Base-by-base conservation (phyloP, 1,140 invertebrate genomes). In the Drosophila rufa region DNA sequence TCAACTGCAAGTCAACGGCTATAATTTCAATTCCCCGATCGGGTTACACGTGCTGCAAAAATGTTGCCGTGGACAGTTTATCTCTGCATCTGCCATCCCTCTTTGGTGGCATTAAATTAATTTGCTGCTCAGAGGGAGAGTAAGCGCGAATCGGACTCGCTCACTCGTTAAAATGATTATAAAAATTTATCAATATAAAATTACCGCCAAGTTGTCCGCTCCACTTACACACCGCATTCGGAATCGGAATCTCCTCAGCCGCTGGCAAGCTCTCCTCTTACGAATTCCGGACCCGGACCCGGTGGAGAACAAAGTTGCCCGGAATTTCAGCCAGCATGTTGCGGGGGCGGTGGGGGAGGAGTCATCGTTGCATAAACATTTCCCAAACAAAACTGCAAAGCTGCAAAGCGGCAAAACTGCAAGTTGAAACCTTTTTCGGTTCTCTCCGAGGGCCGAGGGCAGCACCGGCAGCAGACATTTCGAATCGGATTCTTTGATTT, bases 181-280 rank as follows among this genome's bases (percentile, higher is more conserved):
- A 91, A 90, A 85, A 89, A 90, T 90, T 74, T 90, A 91, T 90
- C 85, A 90, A 90, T 90, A 91, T 90, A 90, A 79, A 70, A 90
- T 90, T 90, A 91, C 85, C 62, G 67, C 50, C 75, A 69, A 42
- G 71, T 62, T 51, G 46, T 22, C 40, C 61, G 65, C 66, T 90
- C 79, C 61, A 73, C 67, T 90, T 81, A 74, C 83, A 74, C 83
- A 75, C 50, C 69, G 36, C 51, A 38, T 22, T 38, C 69, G 77
- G 67, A 77, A 82, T 77, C 53, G 60, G 84, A 89, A 74, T 87
- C 83, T 77, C 61, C 33, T 67, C 59, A 59, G 62, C 77, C 79
- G 68, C 45, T 5, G 70, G 19, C 40, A 19, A n/a, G 33, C 51
- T 40, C 46, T 40, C 45, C 50, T 57, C 45, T 80, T 58, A 48